Evolutionary conservation across 2,113 vertebrate species (phyloP).

Genomic region (Okapia johnstoni): DNA sequence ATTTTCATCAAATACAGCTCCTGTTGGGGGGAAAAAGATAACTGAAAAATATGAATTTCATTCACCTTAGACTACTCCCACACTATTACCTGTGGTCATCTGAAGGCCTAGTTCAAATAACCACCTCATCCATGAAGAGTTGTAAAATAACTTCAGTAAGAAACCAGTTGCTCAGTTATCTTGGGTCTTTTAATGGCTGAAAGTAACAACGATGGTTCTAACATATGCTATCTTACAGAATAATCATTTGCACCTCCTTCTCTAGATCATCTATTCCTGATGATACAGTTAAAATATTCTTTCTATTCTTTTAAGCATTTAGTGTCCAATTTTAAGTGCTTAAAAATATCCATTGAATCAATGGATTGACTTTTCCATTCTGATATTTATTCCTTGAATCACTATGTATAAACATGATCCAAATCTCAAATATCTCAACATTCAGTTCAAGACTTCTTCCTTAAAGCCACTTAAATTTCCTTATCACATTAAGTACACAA

Average conservation of each 20-base stretch:
- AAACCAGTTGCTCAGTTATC: not conserved
- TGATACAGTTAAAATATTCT: not conserved
- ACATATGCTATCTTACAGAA: not conserved
- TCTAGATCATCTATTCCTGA: not conserved
- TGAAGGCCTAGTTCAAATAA: not conserved
- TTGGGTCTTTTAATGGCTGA: not conserved
- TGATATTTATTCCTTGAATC: not conserved
- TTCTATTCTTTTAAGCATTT: not conserved
- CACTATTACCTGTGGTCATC: not conserved
- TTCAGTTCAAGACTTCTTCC: not conserved
- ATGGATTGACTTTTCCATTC: not conserved
- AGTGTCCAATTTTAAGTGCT: not conserved
- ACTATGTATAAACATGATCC: not conserved
- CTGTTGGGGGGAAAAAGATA: constrained; percentile 73
- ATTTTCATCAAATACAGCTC: constrained; percentile 91
- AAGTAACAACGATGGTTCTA: not conserved
- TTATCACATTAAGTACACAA: not conserved
- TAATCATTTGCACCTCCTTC: not conserved
- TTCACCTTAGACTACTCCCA: not conserved
- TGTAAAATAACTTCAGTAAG: not conserved
- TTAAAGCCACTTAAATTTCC: not conserved
- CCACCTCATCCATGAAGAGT: not conserved
- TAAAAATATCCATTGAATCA: not conserved
- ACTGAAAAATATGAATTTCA: constrained; percentile 4
- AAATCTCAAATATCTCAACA: not conserved